phyloP scores from a whole-genome alignment of 2,888 invertebrate genomes.

The Coleophora flavipennella region DNA sequence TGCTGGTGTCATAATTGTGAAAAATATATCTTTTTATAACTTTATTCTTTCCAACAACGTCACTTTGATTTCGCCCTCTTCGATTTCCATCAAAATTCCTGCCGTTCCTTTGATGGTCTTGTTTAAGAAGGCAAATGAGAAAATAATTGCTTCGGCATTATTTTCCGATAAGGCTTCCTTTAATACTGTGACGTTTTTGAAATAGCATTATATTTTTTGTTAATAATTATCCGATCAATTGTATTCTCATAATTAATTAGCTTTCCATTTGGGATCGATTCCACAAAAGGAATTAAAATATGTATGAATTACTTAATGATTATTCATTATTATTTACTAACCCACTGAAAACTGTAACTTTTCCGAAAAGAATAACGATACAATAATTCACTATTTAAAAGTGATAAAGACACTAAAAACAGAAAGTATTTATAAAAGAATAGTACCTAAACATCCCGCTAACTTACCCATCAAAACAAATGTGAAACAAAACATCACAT shows the following conservation, averaged over 20 bases:
- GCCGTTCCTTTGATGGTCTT: slow-evolving; percentile 40
- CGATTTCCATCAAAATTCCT: slow-evolving; percentile 56
- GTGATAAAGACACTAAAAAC: no score
- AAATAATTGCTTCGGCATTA: slow-evolving; percentile 58
- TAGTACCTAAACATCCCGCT: no score
- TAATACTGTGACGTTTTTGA: slow-evolving; percentile 19
- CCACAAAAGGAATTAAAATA: no score
- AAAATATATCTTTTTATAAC: slow-evolving; percentile 31
- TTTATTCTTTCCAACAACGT: slow-evolving; percentile 16
- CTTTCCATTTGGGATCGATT: slow-evolving; percentile 19
- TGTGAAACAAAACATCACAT: slow-evolving; percentile 15
- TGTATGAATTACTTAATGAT: no score
- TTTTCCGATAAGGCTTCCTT: slow-evolving; percentile 41
- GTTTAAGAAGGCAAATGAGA: slow-evolving; percentile 48
- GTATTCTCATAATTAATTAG: slow-evolving; percentile 32
- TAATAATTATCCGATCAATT: slow-evolving; percentile 27
- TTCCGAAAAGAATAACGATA: no score
- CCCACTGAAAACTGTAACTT: no score
- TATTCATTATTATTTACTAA: no score
- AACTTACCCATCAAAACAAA: background rate
- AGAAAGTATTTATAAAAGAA: no score
- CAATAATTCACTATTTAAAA: no score
- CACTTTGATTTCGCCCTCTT: slow-evolving; percentile 50
- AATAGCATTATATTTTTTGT: slow-evolving; percentile 22
- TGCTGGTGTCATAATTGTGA: slow-evolving; percentile 55